Evolutionary conservation across 1,140 invertebrate species (phyloP), one percentile per base, ranked within the genome.

Genomic region (Procambarus clarkii): DNA sequence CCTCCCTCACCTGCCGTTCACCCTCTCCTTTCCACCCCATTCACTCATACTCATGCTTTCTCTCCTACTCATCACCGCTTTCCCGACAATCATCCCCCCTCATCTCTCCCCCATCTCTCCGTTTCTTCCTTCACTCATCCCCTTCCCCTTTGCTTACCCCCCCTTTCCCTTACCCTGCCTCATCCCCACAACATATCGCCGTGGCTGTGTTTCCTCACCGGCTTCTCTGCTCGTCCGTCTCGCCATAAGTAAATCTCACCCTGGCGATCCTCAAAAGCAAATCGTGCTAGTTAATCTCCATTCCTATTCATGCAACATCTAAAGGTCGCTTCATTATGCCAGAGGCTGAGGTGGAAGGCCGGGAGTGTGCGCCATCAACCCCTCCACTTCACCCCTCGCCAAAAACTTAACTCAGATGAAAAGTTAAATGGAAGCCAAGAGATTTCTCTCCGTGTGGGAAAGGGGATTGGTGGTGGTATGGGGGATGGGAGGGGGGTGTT

Each of bases 271-370:
- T 82, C 50, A 54, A 60, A 54, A 82, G 48, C 80, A 82, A 82
- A 82, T 82, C 80, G 34, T 48, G 50, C 80, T 60, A 60, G 50
- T 58, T 82, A 60, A 82, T 82, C 80, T 58, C 80, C 80, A 82
- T 82, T 82, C 80, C 50, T 82, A 82, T 82, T 82, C 80, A 82
- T 58, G 80, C 50, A 82, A 58, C 80, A 82, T 82, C 80, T 24
- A 60, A 44, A 82, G 80, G 50, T 58, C 80, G 54, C 80, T 82
- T 82, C 80, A 82, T 82, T 82, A 82, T 82, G 21, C 80, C 48
- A 9, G 54, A 8, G 13, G 50, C 34, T 24, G 8, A 48, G 50
- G 80, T 15, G 9, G 80, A 3, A 44, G 18, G 80, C 24, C 80
- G 45, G 46, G n/a, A 3, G 44, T 79, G 3, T 48, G 5, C 69